Base-by-base conservation (phyloP, 2,113 vertebrate genomes). In the Myrmophylax atrothorax region DNA sequence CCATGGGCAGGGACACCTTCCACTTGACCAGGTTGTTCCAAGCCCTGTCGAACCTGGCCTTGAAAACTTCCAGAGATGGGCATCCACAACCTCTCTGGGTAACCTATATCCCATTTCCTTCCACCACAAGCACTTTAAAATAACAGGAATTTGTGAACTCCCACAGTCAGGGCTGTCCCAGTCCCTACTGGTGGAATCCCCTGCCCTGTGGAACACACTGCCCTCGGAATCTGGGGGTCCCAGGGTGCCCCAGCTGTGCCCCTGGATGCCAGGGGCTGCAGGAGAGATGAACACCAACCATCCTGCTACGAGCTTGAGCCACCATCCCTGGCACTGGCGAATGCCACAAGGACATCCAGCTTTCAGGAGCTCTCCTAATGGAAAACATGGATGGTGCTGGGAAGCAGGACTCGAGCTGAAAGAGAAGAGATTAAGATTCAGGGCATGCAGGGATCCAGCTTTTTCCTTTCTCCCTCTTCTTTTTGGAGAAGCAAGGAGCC, bases 401-500 rank as follows among this genome's bases (percentile, higher is more conserved):
- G 94, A 31, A 70, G 69, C 77, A 38, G 53, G 37, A 11, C 18
- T 7, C 0, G 7, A 46, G 84, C 66, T 90, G 83, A 89, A 96
- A 93, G 78, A 25, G 74, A 4, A 14, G 16, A 69, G 13, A 90
- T 97, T 96, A 89, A 84, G 26, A 97, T 97, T 96, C 96, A 85
- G 82, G 55, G 53, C 96, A 96, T 58, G 94, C 35, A 35, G 31
- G 56, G 49, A 90, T 50, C 2, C 13, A 47, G 53, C 10, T 87
- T 89, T 93, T 78, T 50, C 22, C 9, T 49, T 77, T 62, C 16
- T n/a, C 35, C 50, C 12, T 11, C 18, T 40, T 73, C 29, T 44
- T 6, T 6, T 18, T 4, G 3, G 16, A 79, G 42, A 6, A 55
- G 18, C 1, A 14, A 84, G 63, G n/a, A 83, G 87, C 84, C 91